phyloP scores from a whole-genome alignment of 30 jellyfish, hydroid and myxozoan genomes.

The Hydractinia symbiolongicarpus region DNA sequence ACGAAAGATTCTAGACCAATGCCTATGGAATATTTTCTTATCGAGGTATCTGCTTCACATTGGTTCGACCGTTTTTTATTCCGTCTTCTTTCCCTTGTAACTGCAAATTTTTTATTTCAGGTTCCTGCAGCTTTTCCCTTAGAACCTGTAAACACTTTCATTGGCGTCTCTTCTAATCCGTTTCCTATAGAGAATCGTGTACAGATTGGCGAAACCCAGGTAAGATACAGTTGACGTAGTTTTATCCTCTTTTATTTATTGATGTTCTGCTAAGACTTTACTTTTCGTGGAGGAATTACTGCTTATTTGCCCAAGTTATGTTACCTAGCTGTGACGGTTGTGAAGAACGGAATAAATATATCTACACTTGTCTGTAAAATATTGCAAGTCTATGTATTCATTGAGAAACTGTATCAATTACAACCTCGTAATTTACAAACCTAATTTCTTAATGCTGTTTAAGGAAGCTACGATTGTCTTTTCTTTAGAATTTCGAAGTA shows the following conservation, averaged over 20 bases:
- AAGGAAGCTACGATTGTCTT: not conserved
- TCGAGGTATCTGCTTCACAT: constrained; percentile 10
- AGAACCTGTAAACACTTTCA: constrained; percentile 73
- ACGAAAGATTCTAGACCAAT: constrained; percentile 93
- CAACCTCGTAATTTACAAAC: too few species aligned
- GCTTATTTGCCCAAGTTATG: too few species aligned
- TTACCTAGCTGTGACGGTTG: too few species aligned
- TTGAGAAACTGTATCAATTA: too few species aligned
- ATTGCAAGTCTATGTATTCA: too few species aligned
- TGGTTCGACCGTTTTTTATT: not conserved
- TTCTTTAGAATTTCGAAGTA: constrained; percentile 57
- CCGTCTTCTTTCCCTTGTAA: not conserved
- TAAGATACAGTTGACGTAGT: not conserved
- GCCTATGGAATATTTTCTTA: constrained; percentile 88
- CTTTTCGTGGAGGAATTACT: too few species aligned
- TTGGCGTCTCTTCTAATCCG: constrained; percentile 46
- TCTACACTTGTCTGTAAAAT: too few species aligned
- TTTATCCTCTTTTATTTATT: not conserved
- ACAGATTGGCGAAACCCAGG: constrained; percentile 77
- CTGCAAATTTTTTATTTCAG: constrained; percentile 24
- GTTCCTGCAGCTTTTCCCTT: constrained; percentile 97
- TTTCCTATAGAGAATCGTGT: constrained; percentile 82
- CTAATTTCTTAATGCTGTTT: not conserved
- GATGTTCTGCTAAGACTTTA: too few species aligned
- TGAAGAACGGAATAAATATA: too few species aligned